These are phyloP conservation scores for Drosophila silvestris DNA, from an alignment of 2,888 invertebrate genomes.

Conservation along the genomic window DNA sequence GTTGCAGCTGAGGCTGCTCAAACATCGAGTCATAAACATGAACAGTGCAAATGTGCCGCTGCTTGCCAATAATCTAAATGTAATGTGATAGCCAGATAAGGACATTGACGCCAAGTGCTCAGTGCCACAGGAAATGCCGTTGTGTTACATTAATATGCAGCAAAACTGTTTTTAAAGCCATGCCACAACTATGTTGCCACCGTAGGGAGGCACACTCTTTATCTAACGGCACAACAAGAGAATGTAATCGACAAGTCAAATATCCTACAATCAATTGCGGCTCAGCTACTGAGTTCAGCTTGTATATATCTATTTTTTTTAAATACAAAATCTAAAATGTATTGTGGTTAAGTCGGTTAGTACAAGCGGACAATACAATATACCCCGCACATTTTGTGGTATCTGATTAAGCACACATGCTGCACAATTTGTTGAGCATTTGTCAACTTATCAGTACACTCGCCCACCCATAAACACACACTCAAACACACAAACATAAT, in stretches of 20 bases:
- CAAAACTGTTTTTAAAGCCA: conserved; percentile 12
- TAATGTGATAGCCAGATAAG: conserved; percentile 64
- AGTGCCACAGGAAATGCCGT: neutral
- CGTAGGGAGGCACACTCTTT: neutral
- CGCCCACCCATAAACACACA: conserved; percentile 10
- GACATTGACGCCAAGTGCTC: conserved; percentile 32
- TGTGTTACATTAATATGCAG: conserved; percentile 13
- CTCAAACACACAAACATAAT: conserved; percentile 51
- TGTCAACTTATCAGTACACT: conserved; percentile 53
- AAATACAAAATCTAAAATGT: neutral
- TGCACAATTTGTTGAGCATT: conserved; percentile 42
- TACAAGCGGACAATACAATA: neutral
- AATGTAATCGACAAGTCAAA: neutral
- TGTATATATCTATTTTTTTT: neutral
- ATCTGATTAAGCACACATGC: conserved; percentile 20
- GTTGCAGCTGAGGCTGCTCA: conserved; percentile 35
- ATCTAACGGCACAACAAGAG: neutral
- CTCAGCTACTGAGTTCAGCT: neutral
- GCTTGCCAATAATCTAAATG: conserved; percentile 59
- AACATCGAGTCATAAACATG: conserved; percentile 48
- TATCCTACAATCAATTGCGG: neutral
- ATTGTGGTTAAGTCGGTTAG: neutral
- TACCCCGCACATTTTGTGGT: neutral
- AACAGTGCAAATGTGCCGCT: conserved; percentile 43
- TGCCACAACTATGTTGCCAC: neutral